Evolutionary conservation across 2,113 vertebrate genomes (phyloP).

Genomic region (Phaethornis superciliosus): DNA sequence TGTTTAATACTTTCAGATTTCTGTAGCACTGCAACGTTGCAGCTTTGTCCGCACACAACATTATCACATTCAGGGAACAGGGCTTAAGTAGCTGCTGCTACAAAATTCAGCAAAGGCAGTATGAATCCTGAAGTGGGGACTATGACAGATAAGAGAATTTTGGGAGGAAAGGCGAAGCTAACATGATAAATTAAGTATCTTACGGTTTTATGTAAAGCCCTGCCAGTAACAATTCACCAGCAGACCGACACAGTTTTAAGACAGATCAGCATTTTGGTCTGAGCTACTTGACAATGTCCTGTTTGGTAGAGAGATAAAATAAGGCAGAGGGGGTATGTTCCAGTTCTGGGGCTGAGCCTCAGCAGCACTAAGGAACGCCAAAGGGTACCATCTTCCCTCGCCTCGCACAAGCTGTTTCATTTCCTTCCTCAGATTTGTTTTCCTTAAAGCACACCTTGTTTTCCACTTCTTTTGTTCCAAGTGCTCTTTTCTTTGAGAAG

Average conservation of each 20-base stretch:
- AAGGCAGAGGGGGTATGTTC: constrained; percentile 69
- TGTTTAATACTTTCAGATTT: background rate
- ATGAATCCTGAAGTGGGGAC: constrained; percentile 29
- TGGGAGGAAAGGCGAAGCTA: constrained; percentile 42
- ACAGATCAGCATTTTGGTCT: constrained; percentile 58
- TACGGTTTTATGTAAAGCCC: constrained; percentile 21
- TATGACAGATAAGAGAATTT: constrained; percentile 26
- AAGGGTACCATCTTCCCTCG: constrained; percentile 18
- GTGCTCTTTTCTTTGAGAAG: constrained; percentile 76
- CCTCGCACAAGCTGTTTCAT: constrained; percentile 56
- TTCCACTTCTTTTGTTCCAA: constrained; percentile 73
- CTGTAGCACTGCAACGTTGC: background rate
- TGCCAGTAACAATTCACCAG: background rate
- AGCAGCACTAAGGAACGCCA: constrained; percentile 50
- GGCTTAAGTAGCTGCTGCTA: constrained; percentile 14
- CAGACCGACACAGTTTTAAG: constrained; percentile 45
- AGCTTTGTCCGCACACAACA: background rate
- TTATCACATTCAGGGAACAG: background rate
- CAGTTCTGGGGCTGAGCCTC: constrained; percentile 68
- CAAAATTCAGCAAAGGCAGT: constrained; percentile 25
- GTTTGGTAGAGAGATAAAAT: constrained; percentile 62
- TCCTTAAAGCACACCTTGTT: constrained; percentile 60
- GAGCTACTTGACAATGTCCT: constrained; percentile 67
- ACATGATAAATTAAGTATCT: constrained; percentile 28
- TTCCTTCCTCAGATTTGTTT: constrained; percentile 67